Percentiles rank a stretch among this genome's conserved stretches.
phyloP scores from a whole-genome alignment of 2,113 vertebrate species.

The Ornithorhynchus anatinus region DNA sequence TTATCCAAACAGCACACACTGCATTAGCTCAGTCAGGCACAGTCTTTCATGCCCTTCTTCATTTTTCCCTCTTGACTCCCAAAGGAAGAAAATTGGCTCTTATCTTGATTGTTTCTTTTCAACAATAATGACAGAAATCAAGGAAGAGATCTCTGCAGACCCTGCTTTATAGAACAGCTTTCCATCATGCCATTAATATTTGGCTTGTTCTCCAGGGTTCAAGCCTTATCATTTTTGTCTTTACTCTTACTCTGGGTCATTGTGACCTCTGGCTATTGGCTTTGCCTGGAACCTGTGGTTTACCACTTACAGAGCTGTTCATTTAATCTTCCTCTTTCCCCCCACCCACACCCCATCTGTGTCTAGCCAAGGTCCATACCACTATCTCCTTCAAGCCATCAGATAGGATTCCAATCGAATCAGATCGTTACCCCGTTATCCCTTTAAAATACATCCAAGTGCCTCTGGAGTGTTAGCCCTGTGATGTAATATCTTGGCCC shows the following conservation, averaged over 20 bases:
- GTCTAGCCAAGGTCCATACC: neutral
- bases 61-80: neutral
- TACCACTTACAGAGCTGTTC: too few species aligned
- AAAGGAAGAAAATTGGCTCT: neutral
- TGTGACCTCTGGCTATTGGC: fast-evolving
- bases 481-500: constrained; percentile 27
- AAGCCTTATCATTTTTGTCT: fast-evolving
- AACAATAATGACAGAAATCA: neutral
- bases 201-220: neutral
- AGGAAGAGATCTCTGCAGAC: neutral
- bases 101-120: neutral
- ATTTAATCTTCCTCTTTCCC: too few species aligned
- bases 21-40: neutral
- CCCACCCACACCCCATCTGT: neutral
- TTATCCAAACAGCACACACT: neutral
- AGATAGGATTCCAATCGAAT: neutral
- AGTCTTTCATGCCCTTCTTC: neutral
- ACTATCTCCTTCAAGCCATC: neutral
- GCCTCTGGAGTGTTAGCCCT: constrained; percentile 4
- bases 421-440: constrained; percentile 7
- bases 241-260: fast-evolving
- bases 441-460: neutral
- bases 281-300: neutral
- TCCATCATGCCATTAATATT: neutral
- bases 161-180: neutral